Base-by-base conservation (phyloP, 2,888 invertebrate genomes). In the Tachystola acroxantha region DNA sequence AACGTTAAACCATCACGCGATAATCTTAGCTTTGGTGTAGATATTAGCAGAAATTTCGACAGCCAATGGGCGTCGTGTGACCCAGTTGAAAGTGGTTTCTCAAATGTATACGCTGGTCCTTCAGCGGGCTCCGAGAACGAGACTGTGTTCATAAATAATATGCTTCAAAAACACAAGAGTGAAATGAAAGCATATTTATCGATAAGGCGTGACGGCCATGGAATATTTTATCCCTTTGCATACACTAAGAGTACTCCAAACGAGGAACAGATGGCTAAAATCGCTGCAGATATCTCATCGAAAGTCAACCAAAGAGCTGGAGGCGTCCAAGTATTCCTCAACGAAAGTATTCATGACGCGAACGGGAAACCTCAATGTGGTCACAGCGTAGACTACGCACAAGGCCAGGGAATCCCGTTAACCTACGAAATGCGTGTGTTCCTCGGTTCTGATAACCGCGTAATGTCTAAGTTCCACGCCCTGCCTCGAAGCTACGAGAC, bases 131-230 rank as follows among this genome's bases (percentile, higher is more conserved):
- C 93, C 0, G 93, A 93, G 62, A 87, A 87, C 0, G 94, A 94
- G 74, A 91, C 89, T 0, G 48, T 55, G 4, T 88, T 90, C 48
- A 71, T 94, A 6, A 77, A 88, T 4, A 77, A 89, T 36, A 80
- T 90, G 31, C 60, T 94, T 36, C 46, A 77, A 7, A 72, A 82
- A 4, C 65, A 89, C 28, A 79, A 81, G 14, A 61, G 72, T 1
- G 58, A 77, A 2, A 64, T 90, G 7, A 89, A 90, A 53, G 80
- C 91, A 34, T 96, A 94, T 63, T 50, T 95, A 25, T 91, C 93
- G 0, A 66, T 95, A 16, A 93, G 94, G 64, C 90, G 93, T 3
- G 92, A 90, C 51, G 94, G 94, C 1, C 88, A 89, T 42, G 88
- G 88, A 16, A 58, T 93, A 26, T 63, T 90, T 9, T 91, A 91